Evolutionary conservation across 2,797 vertebrate species (phyloP).

Genomic region (Trichosurus vulpecula): DNA sequence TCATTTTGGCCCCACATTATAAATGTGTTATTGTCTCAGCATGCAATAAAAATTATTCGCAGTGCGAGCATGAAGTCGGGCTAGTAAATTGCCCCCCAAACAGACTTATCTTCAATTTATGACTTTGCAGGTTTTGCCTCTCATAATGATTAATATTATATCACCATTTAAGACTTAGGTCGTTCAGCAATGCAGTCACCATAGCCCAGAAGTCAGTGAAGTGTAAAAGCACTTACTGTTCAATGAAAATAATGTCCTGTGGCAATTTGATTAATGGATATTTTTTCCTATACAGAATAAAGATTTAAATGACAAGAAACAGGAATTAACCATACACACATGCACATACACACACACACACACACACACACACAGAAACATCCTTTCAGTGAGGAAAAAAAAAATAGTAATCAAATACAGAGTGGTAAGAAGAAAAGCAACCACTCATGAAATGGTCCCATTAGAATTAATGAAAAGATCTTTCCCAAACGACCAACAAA

Average conservation of each 20-base stretch:
- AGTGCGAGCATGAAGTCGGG: conserved; percentile 72
- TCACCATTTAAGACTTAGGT: conserved; percentile 63
- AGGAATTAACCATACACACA: conserved; percentile 49
- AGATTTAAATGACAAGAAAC: conserved; percentile 59
- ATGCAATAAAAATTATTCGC: conserved; percentile 82
- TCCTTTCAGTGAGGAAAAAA: conserved; percentile 2
- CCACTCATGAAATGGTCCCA: neutral
- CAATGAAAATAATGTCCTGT: conserved; percentile 71
- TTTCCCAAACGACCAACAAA: neutral
- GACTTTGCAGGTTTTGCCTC: conserved; percentile 74
- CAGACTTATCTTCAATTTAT: conserved; percentile 75
- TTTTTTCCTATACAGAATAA: conserved; percentile 64
- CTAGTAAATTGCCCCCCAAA: conserved; percentile 79
- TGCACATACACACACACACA: neutral
- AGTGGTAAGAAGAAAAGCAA: neutral
- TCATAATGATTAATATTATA: conserved; percentile 79
- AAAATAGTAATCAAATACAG: neutral
- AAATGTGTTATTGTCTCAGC: conserved; percentile 79
- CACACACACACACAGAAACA: neutral
- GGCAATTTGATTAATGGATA: conserved; percentile 77
- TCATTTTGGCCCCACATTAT: conserved; percentile 78
- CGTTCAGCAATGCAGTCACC: conserved; percentile 64
- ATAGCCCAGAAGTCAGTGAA: conserved; percentile 67
- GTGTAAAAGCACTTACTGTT: conserved; percentile 70
- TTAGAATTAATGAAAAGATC: conserved; percentile 47